phyloP scores from a whole-genome alignment of 2,888 invertebrate species.

The Drosophila nigritarsus region DNA sequence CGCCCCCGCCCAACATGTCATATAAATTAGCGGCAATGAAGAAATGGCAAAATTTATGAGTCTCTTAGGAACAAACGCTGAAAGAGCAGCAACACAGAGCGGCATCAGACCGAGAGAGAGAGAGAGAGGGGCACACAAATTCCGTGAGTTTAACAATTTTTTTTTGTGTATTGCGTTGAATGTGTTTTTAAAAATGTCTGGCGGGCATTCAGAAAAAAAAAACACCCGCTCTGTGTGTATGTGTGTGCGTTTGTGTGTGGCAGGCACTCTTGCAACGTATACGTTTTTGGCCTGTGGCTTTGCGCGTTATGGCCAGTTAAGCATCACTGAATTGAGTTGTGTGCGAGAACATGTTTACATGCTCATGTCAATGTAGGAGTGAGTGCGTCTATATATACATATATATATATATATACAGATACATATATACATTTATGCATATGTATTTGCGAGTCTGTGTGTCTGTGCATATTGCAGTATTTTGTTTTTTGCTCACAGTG shows the following conservation, averaged over 20 bases:
- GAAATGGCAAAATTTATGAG: constrained; percentile 83
- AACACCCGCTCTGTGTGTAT: constrained; percentile 19
- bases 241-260: constrained; percentile 4
- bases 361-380: not conserved
- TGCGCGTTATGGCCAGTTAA: constrained; percentile 74
- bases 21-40: constrained; percentile 80
- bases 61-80: constrained; percentile 60
- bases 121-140: constrained; percentile 17
- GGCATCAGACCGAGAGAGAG: constrained; percentile 1
- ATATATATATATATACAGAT: not conserved
- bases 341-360: constrained; percentile 42
- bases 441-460: not conserved
- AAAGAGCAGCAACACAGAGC: constrained; percentile 1
- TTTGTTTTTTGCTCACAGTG: constrained; percentile 14
- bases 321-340: constrained; percentile 67
- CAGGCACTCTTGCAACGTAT: constrained; percentile 31
- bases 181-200: constrained; percentile 71
- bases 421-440: constrained; percentile 1
- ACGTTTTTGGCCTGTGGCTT: constrained; percentile 69
- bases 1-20: constrained; percentile 34
- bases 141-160: constrained; percentile 29
- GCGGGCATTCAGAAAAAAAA: constrained; percentile 55
- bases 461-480: constrained; percentile 3
- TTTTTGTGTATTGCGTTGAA: constrained; percentile 22
- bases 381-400: not conserved